Evolutionary conservation across 64 coral and sea anemone genomes (phyloP).

Genomic region (Stichodactyla helianthus): DNA sequence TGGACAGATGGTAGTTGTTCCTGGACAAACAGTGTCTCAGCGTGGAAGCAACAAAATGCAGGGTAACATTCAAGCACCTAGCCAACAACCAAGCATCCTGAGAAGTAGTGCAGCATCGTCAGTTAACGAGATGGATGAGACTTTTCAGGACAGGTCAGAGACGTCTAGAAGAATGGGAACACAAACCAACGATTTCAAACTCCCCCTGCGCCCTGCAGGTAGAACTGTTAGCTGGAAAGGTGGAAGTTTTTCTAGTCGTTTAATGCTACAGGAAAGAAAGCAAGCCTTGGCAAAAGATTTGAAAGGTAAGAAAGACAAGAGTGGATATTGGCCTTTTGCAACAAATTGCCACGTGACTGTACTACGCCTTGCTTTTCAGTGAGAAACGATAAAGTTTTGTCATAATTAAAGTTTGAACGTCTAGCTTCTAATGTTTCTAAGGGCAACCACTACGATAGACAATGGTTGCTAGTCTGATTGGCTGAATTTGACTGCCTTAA

Average conservation of each 20-base stretch:
- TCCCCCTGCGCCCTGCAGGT: constrained; percentile 34
- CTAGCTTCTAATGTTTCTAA: too few species aligned
- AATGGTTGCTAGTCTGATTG: too few species aligned
- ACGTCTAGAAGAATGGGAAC: not conserved
- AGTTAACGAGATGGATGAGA: not conserved
- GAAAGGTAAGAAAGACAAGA: constrained; percentile 12
- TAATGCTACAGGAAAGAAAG: constrained; percentile 8
- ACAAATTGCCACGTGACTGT: too few species aligned
- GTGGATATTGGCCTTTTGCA: too few species aligned
- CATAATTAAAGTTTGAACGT: too few species aligned
- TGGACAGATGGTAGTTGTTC: not conserved
- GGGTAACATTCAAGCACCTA: not conserved
- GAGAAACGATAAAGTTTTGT: too few species aligned
- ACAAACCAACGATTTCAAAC: constrained; percentile 3
- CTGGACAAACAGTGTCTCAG: not conserved
- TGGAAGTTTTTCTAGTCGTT: not conserved
- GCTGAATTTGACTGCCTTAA: too few species aligned
- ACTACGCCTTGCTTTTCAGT: too few species aligned
- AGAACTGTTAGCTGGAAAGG: constrained; percentile 49
- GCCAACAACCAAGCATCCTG: not conserved
- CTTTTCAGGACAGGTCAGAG: not conserved
- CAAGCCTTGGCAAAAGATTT: constrained; percentile 49
- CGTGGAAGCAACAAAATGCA: not conserved
- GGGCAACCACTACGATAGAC: too few species aligned
- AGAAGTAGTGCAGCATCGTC: not conserved